A percentile compares a stretch with the other conserved stretches of the same genome.
phyloP scores from a whole-genome alignment of 2,888 invertebrate genomes.

The Altica lythri region DNA sequence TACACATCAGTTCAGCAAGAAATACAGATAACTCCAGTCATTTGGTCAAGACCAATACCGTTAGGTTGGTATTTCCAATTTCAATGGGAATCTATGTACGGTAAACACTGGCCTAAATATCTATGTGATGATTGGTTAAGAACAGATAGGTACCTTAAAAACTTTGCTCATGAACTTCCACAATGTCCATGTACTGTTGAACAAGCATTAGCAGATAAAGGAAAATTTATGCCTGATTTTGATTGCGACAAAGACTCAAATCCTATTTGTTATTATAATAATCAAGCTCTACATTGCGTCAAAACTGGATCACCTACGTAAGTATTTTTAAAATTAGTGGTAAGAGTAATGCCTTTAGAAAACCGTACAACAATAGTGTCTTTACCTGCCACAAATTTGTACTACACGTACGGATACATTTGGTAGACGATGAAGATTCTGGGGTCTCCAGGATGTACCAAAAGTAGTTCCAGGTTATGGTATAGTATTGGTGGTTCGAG shows the following conservation, averaged over 20 bases:
- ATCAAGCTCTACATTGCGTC: slow-evolving; percentile 91
- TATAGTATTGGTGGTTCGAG: too few relatives aligned
- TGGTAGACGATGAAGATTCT: too few relatives aligned
- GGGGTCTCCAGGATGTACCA: too few relatives aligned
- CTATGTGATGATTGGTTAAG: slow-evolving; percentile 91
- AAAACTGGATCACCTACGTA: slow-evolving; percentile 89
- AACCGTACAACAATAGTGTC: too few relatives aligned
- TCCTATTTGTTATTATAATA: slow-evolving; percentile 84
- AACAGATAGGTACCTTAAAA: slow-evolving; percentile 79
- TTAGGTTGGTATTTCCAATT: slow-evolving; percentile 90
- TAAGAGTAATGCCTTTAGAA: neutral
- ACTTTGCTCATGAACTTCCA: slow-evolving; percentile 81
- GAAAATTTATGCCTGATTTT: slow-evolving; percentile 87
- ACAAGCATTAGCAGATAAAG: slow-evolving; percentile 91
- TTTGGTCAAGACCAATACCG: slow-evolving; percentile 93
- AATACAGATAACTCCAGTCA: slow-evolving; percentile 56
- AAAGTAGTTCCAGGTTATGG: too few relatives aligned
- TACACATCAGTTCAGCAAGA: slow-evolving; percentile 28
- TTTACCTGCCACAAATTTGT: too few relatives aligned
- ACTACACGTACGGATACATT: too few relatives aligned
- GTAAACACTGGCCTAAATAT: slow-evolving; percentile 78
- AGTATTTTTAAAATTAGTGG: slow-evolving; percentile 47
- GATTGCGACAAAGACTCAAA: slow-evolving; percentile 92
- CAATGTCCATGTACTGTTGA: slow-evolving; percentile 91
- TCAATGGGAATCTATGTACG: slow-evolving; percentile 84